phyloP scores from a whole-genome alignment of 2,888 invertebrate species.

The Mesorhabditis belari region DNA sequence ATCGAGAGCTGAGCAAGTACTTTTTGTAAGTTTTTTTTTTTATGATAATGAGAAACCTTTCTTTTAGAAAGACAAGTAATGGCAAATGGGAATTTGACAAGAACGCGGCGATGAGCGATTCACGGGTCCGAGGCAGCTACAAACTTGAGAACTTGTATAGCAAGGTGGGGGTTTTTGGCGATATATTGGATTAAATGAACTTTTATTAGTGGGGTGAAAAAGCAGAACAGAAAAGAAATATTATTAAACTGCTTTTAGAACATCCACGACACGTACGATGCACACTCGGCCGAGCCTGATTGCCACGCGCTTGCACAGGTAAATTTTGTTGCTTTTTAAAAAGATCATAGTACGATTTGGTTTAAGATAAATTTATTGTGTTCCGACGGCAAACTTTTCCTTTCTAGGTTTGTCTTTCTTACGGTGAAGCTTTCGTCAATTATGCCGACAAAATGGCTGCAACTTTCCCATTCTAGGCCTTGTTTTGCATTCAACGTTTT shows the following conservation, averaged over 20 bases:
- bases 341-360: background rate
- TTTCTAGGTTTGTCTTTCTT: slow-evolving; percentile 37
- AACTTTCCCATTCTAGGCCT: slow-evolving; percentile 21
- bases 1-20: background rate
- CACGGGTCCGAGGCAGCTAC: background rate
- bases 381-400: background rate
- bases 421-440: slow-evolving; percentile 36
- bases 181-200: no score
- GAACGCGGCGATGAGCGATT: background rate
- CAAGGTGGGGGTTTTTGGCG: no score
- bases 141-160: background rate
- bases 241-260: no score
- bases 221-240: no score
- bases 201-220: no score
- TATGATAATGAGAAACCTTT: background rate
- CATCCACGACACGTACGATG: background rate
- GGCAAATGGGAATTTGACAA: background rate
- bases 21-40: background rate
- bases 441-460: slow-evolving; percentile 30
- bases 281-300: background rate
- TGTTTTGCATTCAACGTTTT: no score
- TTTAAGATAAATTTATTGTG: no score
- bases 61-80: background rate
- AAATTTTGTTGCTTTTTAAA: slow-evolving; percentile 9
- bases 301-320: background rate